Base-by-base conservation (phyloP, 2,888 invertebrate species). In the Euphydryas editha region DNA sequence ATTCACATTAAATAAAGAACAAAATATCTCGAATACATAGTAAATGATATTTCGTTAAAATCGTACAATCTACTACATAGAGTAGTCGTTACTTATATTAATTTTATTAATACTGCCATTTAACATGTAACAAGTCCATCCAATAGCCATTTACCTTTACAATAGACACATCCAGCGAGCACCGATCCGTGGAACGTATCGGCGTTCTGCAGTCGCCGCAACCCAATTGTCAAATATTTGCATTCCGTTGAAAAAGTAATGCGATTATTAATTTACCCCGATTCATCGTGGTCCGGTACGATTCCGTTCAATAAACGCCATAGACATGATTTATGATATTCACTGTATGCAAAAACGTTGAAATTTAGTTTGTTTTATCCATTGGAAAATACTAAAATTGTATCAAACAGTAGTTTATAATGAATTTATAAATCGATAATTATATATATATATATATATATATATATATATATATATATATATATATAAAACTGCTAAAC, bases 201-300 rank as follows among this genome's bases (percentile, higher is more conserved):
- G 76, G 76, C 75, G 57, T 65, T 69, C 30, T 63, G 58, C 63
- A 58, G 57, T 49, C 49, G 63, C 63, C 63, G 24, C 90, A 86
- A 80, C 80, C 85, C 88, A 89, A 88, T 88, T 90, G 86, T 87
- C 88, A 90, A 90, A 91, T 90, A 91, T 92, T 91, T 92, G 88
- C 90, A 90, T 90, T 84, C 85, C 82, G 76, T 80, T 87, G 88
- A 88, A 92, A 91, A 90, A 92, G 88, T 92, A 92, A 92, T 90
- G 85, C 86, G 84, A 90, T 92, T 92, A 91, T 90, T 91, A 91
- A 92, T 92, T 91, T 90, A 83, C 85, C 82, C 74, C 88, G 82
- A 88, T 92, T 91, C 90, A 90, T 79, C 82, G 80, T 75, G 73
- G 72, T 72, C 72, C 75, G 75, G 79, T 83, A 82, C 83, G 80